Evolutionary conservation across 2,797 vertebrate genomes (phyloP).

Genomic region (Brachymystax lenok): DNA sequence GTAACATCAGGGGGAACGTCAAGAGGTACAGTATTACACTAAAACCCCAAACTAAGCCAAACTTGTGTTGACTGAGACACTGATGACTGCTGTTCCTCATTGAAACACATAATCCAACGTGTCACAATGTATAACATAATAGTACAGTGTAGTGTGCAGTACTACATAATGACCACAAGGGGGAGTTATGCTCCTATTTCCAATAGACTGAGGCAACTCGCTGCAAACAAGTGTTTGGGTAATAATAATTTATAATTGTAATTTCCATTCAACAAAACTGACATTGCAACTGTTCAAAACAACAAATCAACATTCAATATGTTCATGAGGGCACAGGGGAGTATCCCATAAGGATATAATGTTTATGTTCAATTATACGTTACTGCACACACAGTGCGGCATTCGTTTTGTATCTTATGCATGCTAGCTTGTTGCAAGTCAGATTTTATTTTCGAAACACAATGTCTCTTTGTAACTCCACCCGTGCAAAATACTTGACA

Average conservation of each 20-base stretch:
- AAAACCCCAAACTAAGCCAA: neutral
- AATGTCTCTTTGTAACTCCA: neutral
- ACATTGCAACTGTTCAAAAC: neutral
- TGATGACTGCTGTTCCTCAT: neutral
- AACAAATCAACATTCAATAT: neutral
- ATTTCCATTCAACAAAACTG: neutral
- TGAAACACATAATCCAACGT: neutral
- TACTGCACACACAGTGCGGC: neutral
- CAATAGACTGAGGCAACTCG: neutral
- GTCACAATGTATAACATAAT: neutral
- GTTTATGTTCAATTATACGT: neutral
- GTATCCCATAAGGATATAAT: neutral
- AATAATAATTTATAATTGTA: neutral
- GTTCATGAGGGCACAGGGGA: neutral
- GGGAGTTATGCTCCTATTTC: slow-evolving; percentile 13
- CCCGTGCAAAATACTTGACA: neutral
- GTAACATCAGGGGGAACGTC: neutral
- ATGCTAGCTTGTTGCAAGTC: too few relatives aligned
- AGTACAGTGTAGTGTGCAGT: neutral
- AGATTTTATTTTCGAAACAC: neutral
- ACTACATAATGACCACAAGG: slow-evolving; percentile 19
- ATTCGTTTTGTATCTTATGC: too few relatives aligned
- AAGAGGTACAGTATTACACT: neutral
- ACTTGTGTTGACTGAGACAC: neutral
- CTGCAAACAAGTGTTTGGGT: neutral